A percentile compares a stretch with the other conserved stretches of the same genome.
Conservation (phyloP, 2,888 invertebrate genomes). For the Caenorhabditis zanzibari region DNA sequence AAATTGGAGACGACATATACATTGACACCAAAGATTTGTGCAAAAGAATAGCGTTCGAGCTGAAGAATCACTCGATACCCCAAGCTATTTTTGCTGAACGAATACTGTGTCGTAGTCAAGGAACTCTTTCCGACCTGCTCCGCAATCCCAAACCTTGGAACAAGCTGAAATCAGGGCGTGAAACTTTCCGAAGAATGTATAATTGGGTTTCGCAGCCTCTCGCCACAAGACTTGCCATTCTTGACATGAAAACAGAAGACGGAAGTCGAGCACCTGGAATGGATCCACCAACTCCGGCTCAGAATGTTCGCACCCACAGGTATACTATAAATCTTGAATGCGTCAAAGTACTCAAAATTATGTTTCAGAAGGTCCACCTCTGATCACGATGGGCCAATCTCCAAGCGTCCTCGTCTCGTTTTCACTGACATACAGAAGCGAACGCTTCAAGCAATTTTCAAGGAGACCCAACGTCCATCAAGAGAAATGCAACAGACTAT, state of each 20-base stretch:
- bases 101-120: constrained; percentile 82
- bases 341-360: not conserved
- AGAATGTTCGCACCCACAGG: constrained; percentile 79
- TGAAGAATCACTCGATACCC: constrained; percentile 95
- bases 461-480: constrained; percentile 83
- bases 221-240: constrained; percentile 77
- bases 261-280: constrained; percentile 66
- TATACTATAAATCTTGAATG: not conserved
- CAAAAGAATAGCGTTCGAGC: constrained; percentile 82
- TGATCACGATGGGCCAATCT: constrained; percentile 64
- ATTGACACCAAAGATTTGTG: constrained; percentile 82
- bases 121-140: constrained; percentile 83
- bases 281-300: constrained; percentile 82
- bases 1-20: constrained; percentile 83
- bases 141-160: constrained; percentile 84
- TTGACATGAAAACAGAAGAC: constrained; percentile 79
- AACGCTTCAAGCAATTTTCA: constrained; percentile 89
- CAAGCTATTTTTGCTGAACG: constrained; percentile 88
- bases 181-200: constrained; percentile 83
- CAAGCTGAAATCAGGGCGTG: constrained; percentile 83
- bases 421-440: constrained; percentile 99
- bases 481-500: constrained; percentile 83
- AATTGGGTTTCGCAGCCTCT: constrained; percentile 83
- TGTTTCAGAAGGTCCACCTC: constrained; percentile 53
- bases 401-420: constrained; percentile 98